Base-by-base conservation (phyloP, 2,888 invertebrate genomes). In the Diachrysia chrysitis region DNA sequence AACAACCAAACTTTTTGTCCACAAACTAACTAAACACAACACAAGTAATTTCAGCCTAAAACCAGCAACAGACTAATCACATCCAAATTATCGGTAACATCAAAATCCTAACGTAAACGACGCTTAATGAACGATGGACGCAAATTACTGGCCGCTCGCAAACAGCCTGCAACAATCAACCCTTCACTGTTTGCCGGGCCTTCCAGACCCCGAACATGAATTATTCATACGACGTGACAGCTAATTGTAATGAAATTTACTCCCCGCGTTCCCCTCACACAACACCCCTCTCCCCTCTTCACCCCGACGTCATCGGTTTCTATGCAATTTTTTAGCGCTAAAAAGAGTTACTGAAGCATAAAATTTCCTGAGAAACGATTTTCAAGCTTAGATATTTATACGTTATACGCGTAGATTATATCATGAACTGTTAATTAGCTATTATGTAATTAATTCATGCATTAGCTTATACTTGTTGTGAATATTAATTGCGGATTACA, bases 241-340 rank as follows among this genome's bases (percentile, higher is more conserved):
- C 94, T 95, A 95, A 95, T 95, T 95, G 94, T 95, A 95, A 95
- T 95, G 91, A 93, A 94, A 95, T 95, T 95, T 94, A 92, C 90
- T 88, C 91, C 89, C 86, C 86, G 84, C 77, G 65, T 81, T 72
- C 81, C 79, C 83, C 78, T 65, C 70, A 14, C 37, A 37, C 37
- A 37, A 14, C 2, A 92, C 90, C 87, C 91, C 89, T 86, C 86
- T 83, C 76, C 83, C 78, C 42, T 42, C 42, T 14, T 66, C 70
- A 72, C 76, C 58, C 66, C 46, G 10, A 65, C 71, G 71, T 83
- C 78, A 81, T 83, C 76, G 82, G 82, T 68, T 78, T 83, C 83
- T 71, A 83, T 82, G 83, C 73, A 62, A 64, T 63, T 71, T 73
- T 73, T 75, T 76, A 42, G 54, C 37, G 35, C 14, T 48, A 60